Conservation (phyloP, 2,797 vertebrate genomes). For the Adelosebastes latens region DNA sequence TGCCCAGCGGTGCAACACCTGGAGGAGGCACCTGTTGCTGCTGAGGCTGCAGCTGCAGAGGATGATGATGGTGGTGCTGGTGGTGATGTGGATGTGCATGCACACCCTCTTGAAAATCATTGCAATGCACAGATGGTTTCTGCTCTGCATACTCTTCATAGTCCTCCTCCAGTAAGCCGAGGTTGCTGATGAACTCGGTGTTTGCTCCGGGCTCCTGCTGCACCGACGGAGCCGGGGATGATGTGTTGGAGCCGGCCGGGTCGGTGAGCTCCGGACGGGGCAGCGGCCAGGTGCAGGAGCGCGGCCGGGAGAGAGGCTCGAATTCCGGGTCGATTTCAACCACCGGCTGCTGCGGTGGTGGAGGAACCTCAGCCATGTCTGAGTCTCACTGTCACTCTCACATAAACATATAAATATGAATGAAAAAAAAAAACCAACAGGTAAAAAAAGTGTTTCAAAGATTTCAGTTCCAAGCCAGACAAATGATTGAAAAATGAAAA, state of each 20-base stretch:
- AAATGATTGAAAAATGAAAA: too few species aligned
- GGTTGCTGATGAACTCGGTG: conserved; percentile 87
- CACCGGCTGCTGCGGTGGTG: conserved; percentile 82
- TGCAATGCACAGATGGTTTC: conserved; percentile 73
- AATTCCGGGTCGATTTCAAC: conserved; percentile 96
- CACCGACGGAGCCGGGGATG: conserved; percentile 87
- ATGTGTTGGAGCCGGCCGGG: conserved; percentile 87
- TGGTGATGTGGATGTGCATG: conserved; percentile 75
- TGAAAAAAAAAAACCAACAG: background rate
- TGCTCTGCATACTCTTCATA: conserved; percentile 80
- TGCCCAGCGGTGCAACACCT: conserved; percentile 76
- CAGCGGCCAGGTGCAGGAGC: conserved; percentile 97
- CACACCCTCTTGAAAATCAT: conserved; percentile 84
- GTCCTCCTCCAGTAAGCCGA: conserved; percentile 91
- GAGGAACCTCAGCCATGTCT: conserved; percentile 84
- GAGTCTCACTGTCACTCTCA: conserved; percentile 12
- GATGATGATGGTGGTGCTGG: conserved; percentile 40
- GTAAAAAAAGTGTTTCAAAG: background rate
- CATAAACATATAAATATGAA: background rate
- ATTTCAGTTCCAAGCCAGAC: background rate
- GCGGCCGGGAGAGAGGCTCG: conserved; percentile 92
- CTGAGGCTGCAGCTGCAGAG: conserved; percentile 76
- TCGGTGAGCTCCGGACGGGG: conserved; percentile 90
- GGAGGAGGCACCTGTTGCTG: conserved; percentile 85
- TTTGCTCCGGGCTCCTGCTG: conserved; percentile 82